Base-by-base conservation (phyloP, 2,888 invertebrate species). In the Hesperia comma region DNA sequence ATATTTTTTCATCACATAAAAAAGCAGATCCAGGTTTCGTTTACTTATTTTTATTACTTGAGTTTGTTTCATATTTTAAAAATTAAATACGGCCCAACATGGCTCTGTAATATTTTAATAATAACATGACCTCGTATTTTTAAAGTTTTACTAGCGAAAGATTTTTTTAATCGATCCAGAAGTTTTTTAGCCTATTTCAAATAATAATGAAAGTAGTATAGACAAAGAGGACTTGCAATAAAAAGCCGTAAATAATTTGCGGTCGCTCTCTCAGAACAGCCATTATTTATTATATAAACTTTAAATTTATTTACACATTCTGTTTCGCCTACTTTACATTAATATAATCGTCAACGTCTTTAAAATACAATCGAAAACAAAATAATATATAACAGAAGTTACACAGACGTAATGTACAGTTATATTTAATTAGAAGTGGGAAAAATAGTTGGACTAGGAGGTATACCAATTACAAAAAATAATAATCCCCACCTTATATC, bases 281-380 rank as follows among this genome's bases (percentile, higher is more conserved):
- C 86, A 83, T 85, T 85, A 83, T 92, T 92, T 92, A 92, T 92
- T 90, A 88, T 90, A 92, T 92, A 92, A 92, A 92, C 92, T 92
- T 92, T 92, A 92, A 91, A 86, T 90, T 54, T 92, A 92, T 92
- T 88, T 92, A 91, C 92, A 92, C 84, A 88, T 90, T 92, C 89
- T 83, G 84, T 84, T 86, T 84, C 75, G 78, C 84, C 92, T 92
- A 92, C 92, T 91, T 92, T 91, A 91, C 92, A 92, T 89, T 90
- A 90, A 87, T 88, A 90, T 88, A 80, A 77, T 87, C 79, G 84
- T 88, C 90, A 92, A 92, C 89, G 86, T 89, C 88, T 86, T 90
- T 88, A 90, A 92, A 92, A 91, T 91, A 92, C 92, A 91, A 88
- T 90, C 85, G 64, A 90, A 92, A 90, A 89, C 85, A 87, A 88